Conservation (phyloP, 1,140 invertebrate genomes). For the Calosoma granatense region DNA sequence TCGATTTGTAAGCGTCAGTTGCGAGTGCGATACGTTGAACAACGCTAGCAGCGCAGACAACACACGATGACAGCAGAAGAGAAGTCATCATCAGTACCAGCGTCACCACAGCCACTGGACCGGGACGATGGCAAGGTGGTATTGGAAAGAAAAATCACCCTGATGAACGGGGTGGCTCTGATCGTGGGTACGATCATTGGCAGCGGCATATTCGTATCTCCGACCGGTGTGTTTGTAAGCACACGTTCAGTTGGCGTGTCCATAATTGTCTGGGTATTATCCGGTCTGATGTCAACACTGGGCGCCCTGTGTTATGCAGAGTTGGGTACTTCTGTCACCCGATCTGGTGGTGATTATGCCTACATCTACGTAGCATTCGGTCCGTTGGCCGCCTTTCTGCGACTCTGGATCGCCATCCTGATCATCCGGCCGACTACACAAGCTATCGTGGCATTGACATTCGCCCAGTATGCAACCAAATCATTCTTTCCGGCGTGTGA, state of each 20-base stretch:
- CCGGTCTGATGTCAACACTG: conserved; percentile 62
- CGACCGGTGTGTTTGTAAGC: conserved; percentile 55
- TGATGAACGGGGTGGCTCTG: conserved; percentile 77
- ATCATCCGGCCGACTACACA: conserved; percentile 76
- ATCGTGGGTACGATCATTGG: conserved; percentile 78
- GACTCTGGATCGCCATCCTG: conserved; percentile 77
- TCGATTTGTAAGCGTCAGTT: no score
- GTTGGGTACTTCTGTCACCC: conserved; percentile 67
- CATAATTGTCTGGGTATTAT: conserved; percentile 61
- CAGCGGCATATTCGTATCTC: conserved; percentile 75
- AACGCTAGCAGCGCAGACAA: no score
- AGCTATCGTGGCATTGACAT: conserved; percentile 74
- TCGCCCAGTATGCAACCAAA: conserved; percentile 68
- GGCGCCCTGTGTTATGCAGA: conserved; percentile 79
- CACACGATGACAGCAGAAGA: background rate
- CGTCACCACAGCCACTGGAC: background rate
- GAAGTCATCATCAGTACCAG: no score
- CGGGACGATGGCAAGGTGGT: conserved; percentile 43
- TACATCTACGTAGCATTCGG: conserved; percentile 83
- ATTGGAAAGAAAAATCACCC: conserved; percentile 70
- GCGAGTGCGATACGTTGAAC: background rate
- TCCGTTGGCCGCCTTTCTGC: conserved; percentile 76
- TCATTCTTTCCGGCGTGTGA: conserved; percentile 70
- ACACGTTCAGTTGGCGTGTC: conserved; percentile 57
- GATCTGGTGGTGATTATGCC: conserved; percentile 81